These are phyloP conservation scores for Calameuta idolon DNA, from an alignment of 2,888 invertebrate species.

Conservation along the genomic window DNA sequence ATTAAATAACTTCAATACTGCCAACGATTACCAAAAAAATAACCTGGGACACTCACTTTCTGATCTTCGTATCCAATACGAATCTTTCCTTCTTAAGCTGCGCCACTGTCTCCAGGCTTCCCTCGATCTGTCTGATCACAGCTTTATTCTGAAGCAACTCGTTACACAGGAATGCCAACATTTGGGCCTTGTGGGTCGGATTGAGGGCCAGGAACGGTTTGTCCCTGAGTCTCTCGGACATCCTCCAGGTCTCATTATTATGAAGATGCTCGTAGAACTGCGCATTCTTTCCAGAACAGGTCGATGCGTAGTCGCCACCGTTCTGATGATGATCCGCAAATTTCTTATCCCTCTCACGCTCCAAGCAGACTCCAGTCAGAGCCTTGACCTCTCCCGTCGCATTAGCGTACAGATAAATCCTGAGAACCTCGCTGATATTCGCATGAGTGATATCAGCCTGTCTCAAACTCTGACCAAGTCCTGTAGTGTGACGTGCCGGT, in stretches of 20 bases:
- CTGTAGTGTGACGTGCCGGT: constrained; percentile 88
- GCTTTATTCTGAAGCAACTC: constrained; percentile 94
- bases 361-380: constrained; percentile 83
- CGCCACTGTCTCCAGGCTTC: constrained; percentile 85
- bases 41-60: constrained; percentile 76
- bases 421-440: constrained; percentile 90
- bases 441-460: constrained; percentile 91
- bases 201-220: constrained; percentile 88
- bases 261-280: constrained; percentile 84
- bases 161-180: constrained; percentile 92
- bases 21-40: constrained; percentile 1
- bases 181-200: constrained; percentile 87
- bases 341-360: constrained; percentile 82
- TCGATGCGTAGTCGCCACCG: constrained; percentile 76
- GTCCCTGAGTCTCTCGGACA: constrained; percentile 83
- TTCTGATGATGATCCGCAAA: constrained; percentile 87
- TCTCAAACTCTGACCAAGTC: constrained; percentile 89
- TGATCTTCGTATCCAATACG: constrained; percentile 90
- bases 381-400: constrained; percentile 89
- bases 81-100: constrained; percentile 92
- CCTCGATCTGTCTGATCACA: constrained; percentile 90
- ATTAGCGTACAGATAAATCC: constrained; percentile 92
- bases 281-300: constrained; percentile 80
- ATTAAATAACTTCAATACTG: background rate
- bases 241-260: constrained; percentile 82